Conservation (phyloP, 2,888 invertebrate genomes). For the Lepidocyrtoides sp. region DNA sequence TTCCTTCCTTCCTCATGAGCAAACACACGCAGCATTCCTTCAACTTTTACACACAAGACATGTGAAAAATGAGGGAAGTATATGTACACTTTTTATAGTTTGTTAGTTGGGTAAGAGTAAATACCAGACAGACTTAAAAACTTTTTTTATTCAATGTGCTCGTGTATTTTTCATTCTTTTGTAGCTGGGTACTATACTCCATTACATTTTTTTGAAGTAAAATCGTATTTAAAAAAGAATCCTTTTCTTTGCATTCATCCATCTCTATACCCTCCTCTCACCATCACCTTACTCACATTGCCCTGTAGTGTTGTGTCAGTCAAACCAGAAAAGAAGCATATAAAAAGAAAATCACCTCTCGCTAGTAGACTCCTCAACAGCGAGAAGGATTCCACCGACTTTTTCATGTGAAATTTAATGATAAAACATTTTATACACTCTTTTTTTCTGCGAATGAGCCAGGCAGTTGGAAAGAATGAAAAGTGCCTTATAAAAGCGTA, state of each 20-base stretch:
- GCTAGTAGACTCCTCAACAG: too few species aligned
- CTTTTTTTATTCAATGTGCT: conserved; percentile 10
- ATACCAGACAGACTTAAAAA: conserved; percentile 49
- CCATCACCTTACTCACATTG: neutral
- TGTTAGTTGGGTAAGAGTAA: conserved; percentile 36
- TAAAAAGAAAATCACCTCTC: neutral
- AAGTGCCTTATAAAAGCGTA: conserved; percentile 1
- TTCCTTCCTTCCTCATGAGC: conserved; percentile 28
- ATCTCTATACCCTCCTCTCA: neutral
- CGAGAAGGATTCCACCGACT: neutral
- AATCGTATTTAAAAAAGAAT: conserved; percentile 51
- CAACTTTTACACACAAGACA: conserved; percentile 28
- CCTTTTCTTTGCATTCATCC: conserved; percentile 7
- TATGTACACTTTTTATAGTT: neutral
- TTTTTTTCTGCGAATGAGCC: neutral
- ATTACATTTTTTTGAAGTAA: conserved; percentile 15
- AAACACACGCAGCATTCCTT: conserved; percentile 37
- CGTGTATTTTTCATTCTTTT: neutral
- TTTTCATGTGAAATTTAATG: conserved; percentile 38
- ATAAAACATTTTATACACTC: conserved; percentile 20
- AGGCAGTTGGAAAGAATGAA: neutral
- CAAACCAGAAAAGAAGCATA: neutral
- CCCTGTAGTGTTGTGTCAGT: conserved; percentile 51
- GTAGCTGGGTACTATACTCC: conserved; percentile 11
- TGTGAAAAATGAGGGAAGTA: conserved; percentile 60